Evolutionary conservation across 1,140 invertebrate species (phyloP).

Genomic region (Trachelipus rathkii): DNA sequence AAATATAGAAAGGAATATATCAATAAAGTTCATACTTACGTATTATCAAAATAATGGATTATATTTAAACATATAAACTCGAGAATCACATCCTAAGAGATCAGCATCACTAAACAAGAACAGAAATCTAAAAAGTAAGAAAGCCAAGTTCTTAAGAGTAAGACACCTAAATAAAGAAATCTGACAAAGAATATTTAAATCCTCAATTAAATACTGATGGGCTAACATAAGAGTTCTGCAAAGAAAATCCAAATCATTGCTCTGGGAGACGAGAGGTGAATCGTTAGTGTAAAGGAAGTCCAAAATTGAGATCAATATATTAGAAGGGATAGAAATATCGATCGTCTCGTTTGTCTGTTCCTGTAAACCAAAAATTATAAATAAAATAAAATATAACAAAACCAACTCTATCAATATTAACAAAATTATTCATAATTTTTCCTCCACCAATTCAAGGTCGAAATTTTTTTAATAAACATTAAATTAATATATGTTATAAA

Average conservation of each 20-base stretch:
- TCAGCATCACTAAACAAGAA: neutral
- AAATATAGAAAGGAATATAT: neutral
- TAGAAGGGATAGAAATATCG: neutral
- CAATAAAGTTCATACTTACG: neutral
- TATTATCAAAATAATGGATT: neutral
- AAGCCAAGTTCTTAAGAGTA: neutral
- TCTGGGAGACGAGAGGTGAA: neutral
- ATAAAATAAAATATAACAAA: neutral
- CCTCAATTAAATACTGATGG: neutral
- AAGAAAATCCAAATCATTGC: neutral
- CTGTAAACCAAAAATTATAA: neutral
- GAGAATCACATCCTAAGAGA: neutral
- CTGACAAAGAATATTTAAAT: neutral
- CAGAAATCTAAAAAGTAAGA: neutral
- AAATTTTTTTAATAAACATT: too few relatives aligned
- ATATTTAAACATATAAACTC: slow-evolving; percentile 6
- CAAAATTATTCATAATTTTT: too few relatives aligned
- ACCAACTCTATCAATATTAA: too few relatives aligned
- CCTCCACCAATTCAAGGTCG: too few relatives aligned
- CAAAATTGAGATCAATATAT: neutral
- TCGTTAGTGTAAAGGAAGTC: neutral
- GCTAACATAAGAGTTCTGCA: neutral
- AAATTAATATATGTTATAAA: too few relatives aligned
- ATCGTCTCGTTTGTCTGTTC: neutral
- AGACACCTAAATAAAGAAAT: neutral